Conservation (phyloP, 2,888 invertebrate genomes). For the Drosophila pseudotakahashii region DNA sequence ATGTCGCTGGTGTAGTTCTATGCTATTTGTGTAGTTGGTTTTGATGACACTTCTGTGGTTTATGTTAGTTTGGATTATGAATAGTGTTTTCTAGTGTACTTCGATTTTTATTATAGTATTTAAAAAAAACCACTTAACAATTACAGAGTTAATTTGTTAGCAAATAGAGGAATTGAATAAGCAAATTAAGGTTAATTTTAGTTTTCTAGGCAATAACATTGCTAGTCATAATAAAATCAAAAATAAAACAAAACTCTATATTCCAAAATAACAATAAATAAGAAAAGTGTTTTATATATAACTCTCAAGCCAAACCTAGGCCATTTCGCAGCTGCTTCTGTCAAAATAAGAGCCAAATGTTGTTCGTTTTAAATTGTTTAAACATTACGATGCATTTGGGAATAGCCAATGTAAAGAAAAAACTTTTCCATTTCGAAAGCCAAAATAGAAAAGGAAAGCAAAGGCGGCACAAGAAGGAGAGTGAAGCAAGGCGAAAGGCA, state of each 20-base stretch:
- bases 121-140: too few relatives aligned
- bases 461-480: slow-evolving; percentile 40
- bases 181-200: too few relatives aligned
- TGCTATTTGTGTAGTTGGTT: not conserved
- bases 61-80: slow-evolving; percentile 20
- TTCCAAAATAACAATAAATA: slow-evolving; percentile 18
- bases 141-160: too few relatives aligned
- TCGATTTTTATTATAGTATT: not conserved
- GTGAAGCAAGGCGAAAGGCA: slow-evolving; percentile 50
- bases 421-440: slow-evolving; percentile 54
- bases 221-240: too few relatives aligned
- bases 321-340: slow-evolving; percentile 64
- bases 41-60: slow-evolving; percentile 20
- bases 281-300: not conserved
- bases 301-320: slow-evolving; percentile 1
- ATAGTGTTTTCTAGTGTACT: not conserved
- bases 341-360: slow-evolving; percentile 69
- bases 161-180: too few relatives aligned
- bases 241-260: not conserved
- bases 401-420: slow-evolving; percentile 66
- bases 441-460: slow-evolving; percentile 41
- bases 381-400: slow-evolving; percentile 82
- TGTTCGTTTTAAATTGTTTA: slow-evolving; percentile 75
- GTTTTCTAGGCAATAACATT: too few relatives aligned
- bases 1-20: slow-evolving; percentile 13